These are phyloP conservation scores for Eubasilissa regina DNA, from an alignment of 1,140 invertebrate species.

Conservation along the genomic window DNA sequence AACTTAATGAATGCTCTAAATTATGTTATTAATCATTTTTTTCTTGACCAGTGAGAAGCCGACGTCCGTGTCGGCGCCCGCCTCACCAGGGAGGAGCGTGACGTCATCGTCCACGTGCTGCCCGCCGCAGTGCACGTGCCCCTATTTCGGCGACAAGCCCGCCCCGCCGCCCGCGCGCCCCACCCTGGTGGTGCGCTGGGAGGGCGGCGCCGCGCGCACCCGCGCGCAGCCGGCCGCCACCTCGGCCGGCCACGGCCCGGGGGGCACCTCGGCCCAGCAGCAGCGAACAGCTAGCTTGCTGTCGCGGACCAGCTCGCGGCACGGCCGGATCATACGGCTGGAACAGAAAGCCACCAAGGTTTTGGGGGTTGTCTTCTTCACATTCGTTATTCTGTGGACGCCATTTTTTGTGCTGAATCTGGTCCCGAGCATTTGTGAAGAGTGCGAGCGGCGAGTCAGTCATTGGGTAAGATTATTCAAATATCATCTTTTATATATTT, in stretches of 20 bases:
- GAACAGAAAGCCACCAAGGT: constrained; percentile 97
- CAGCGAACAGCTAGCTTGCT: constrained; percentile 76
- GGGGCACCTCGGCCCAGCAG: constrained; percentile 56
- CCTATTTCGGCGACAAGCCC: constrained; percentile 80
- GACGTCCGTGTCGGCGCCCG: constrained; percentile 44
- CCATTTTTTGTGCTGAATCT: constrained; percentile 94
- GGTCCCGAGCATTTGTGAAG: constrained; percentile 82
- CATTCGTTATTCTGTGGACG: constrained; percentile 94
- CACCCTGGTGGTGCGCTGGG: constrained; percentile 53
- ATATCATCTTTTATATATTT: not conserved
- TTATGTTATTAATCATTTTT: too few species aligned
- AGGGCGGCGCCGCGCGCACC: constrained; percentile 43
- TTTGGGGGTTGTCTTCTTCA: constrained; percentile 93
- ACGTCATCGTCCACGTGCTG: constrained; percentile 69
- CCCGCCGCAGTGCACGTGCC: constrained; percentile 83
- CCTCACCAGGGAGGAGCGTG: constrained; percentile 59
- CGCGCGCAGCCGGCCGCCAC: constrained; percentile 1
- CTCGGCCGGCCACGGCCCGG: constrained; percentile 56
- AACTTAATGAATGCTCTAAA: too few species aligned
- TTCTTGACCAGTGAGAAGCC: constrained; percentile 57
- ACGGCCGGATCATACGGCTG: constrained; percentile 84
- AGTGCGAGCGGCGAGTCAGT: constrained; percentile 82
- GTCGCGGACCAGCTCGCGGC: constrained; percentile 83
- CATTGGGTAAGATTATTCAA: constrained; percentile 73
- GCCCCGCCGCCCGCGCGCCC: constrained; percentile 65